Base-by-base conservation (phyloP, 1,140 invertebrate genomes). In the Asobara japonica region DNA sequence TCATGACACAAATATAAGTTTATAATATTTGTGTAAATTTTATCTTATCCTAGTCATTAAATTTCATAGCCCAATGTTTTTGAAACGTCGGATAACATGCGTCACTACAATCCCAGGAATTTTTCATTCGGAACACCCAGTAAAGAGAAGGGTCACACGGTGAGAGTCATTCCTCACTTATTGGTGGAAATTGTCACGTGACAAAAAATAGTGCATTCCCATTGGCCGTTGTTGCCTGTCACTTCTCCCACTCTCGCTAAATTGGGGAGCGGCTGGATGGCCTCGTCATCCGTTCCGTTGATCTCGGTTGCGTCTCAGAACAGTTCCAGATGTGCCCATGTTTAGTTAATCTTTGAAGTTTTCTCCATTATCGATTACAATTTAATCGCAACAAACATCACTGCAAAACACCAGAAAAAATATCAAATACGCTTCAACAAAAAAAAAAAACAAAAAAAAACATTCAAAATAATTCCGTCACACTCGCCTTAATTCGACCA, bases 321-420 rank as follows among this genome's bases (percentile, higher is more conserved):
- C 80, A 86, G 85, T 86, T 86, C 82, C 86, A 86, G 86, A 84
- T 87, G 86, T 87, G 86, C 85, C 84, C 81, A 86, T 86, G 85
- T 86, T 86, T 84, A 87, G 84, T 86, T 82, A 80, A 86, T 81
- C 78, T 84, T 82, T 83, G 80, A 87, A 86, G 85, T 87, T 86
- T 78, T 81, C 82, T 81, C 85, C 74, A 81, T 79, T 79, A 80
- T 84, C 80, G 65, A 67, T 45, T 67, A 45, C 41, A 48, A 51
- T 45, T 30, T 48, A 71, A 65, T 66, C 33, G 20, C 45, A 67
- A 64, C 29, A 65, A 71, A 64, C 22, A 65, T 65, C 25, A 51
- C 25, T 31, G 36, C 7, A 62, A 70, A 41, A 36, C 27, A 56
- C 64, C 66, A 69, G 69, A 72, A 70, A 76, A 69, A 20, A 60